These are phyloP conservation scores for Gallinago stenura DNA, from an alignment of 2,797 vertebrate species.

Conservation along the genomic window DNA sequence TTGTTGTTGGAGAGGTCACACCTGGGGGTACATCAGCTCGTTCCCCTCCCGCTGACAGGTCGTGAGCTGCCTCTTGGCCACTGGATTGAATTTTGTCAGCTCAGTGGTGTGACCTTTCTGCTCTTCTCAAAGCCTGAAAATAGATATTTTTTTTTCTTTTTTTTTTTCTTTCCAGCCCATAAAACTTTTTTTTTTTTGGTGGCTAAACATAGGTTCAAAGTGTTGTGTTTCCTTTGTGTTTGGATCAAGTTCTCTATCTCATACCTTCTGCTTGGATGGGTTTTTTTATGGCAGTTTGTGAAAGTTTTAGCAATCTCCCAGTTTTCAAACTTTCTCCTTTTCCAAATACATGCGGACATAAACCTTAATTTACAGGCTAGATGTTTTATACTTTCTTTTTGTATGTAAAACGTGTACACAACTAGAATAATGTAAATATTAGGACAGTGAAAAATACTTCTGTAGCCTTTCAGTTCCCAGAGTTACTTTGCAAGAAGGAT, in stretches of 20 bases:
- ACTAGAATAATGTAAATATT: background rate
- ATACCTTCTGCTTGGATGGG: background rate
- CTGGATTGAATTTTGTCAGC: background rate
- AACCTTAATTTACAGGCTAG: background rate
- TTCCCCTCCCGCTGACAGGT: background rate
- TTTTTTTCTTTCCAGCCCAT: background rate
- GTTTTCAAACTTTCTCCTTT: background rate
- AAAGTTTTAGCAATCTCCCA: background rate
- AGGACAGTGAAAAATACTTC: background rate
- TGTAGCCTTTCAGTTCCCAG: background rate
- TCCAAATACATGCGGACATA: background rate
- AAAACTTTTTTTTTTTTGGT: background rate
- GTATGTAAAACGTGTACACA: background rate
- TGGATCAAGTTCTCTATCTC: background rate
- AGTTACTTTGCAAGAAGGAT: background rate
- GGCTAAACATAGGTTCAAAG: slow-evolving; percentile 17
- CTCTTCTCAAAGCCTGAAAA: background rate
- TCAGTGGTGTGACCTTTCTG: slow-evolving; percentile 31
- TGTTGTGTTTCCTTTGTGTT: background rate
- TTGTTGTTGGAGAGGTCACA: background rate
- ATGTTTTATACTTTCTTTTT: background rate
- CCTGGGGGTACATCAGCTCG: background rate
- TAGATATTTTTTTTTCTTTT: background rate
- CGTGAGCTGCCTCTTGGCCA: background rate
- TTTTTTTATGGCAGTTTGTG: background rate